phyloP scores from a whole-genome alignment of 35 echinoderm and acorn worm genomes.

The Chiridota heheva region DNA sequence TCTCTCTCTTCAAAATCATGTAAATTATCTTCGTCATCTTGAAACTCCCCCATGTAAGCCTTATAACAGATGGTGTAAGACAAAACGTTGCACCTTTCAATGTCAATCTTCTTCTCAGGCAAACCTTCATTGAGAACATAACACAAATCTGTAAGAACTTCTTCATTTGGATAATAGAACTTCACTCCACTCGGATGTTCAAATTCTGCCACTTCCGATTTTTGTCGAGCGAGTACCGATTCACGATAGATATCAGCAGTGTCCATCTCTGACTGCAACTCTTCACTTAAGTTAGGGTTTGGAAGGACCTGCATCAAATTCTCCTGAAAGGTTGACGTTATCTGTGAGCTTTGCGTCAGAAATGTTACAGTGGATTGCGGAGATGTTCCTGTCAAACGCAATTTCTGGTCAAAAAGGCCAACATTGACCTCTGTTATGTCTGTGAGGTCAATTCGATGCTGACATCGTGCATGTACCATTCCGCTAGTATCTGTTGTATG shows the following conservation, averaged over 20 bases:
- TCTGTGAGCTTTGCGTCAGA: slow-evolving; percentile 75
- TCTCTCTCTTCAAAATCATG: background rate
- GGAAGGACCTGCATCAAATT: slow-evolving; percentile 70
- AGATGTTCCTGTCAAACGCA: slow-evolving; percentile 70
- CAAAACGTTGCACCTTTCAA: slow-evolving; percentile 59
- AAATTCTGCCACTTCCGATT: slow-evolving; percentile 63
- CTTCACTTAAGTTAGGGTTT: background rate
- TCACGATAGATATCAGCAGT: slow-evolving; percentile 74
- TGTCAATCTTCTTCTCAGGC: slow-evolving; percentile 18
- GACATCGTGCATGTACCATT: slow-evolving; percentile 67
- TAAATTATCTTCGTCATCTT: slow-evolving; percentile 7
- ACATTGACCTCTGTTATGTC: slow-evolving; percentile 76
- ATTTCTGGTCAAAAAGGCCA: slow-evolving; percentile 91
- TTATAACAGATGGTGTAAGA: slow-evolving; percentile 66
- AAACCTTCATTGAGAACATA: slow-evolving; percentile 76
- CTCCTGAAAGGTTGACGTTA: slow-evolving; percentile 73
- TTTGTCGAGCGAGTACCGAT: slow-evolving; percentile 34
- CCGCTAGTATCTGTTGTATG: slow-evolving; percentile 45
- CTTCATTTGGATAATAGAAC: slow-evolving; percentile 93
- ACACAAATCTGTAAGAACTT: slow-evolving; percentile 81
- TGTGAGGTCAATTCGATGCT: slow-evolving; percentile 68
- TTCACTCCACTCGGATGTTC: slow-evolving; percentile 89
- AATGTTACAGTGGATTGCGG: slow-evolving; percentile 60
- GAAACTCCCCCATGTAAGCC: slow-evolving; percentile 15
- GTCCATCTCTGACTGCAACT: slow-evolving; percentile 30